These are phyloP conservation scores for Panulirus ornatus DNA, from an alignment of 1,140 invertebrate species.

Conservation along the genomic window DNA sequence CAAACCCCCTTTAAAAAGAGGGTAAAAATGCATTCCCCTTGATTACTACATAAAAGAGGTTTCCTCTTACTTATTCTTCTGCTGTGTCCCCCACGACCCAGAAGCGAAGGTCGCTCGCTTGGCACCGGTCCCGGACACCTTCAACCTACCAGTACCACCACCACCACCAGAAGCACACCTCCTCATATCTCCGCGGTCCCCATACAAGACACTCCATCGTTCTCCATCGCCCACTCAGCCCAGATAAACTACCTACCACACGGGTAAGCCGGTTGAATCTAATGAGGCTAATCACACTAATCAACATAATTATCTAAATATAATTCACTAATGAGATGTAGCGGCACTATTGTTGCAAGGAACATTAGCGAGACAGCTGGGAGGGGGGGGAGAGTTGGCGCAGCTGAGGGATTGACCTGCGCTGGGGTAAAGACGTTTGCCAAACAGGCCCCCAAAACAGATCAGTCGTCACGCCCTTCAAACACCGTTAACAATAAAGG, in stretches of 20 bases:
- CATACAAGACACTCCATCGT: too few species aligned
- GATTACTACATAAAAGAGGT: too few species aligned
- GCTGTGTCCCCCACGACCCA: background rate
- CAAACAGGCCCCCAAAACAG: slow-evolving; percentile 9
- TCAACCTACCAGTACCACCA: background rate
- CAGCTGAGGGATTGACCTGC: background rate
- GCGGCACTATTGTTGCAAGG: too few species aligned
- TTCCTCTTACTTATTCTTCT: background rate
- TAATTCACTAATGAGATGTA: too few species aligned
- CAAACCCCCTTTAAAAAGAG: too few species aligned
- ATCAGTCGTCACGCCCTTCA: background rate
- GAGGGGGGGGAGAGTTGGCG: background rate
- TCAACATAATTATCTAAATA: too few species aligned
- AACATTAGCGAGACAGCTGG: slow-evolving; percentile 6
- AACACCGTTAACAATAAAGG: background rate
- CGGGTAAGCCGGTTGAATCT: too few species aligned
- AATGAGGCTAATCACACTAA: too few species aligned
- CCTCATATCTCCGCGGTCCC: background rate
- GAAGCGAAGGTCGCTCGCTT: background rate
- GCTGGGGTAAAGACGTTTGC: background rate
- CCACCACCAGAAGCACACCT: background rate
- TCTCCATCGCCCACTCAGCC: too few species aligned
- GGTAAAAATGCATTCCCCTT: too few species aligned
- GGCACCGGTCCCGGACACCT: background rate
- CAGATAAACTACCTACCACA: too few species aligned